Base-by-base conservation (phyloP, 2,113 vertebrate species). In the Brachypodius melanocephalos region DNA sequence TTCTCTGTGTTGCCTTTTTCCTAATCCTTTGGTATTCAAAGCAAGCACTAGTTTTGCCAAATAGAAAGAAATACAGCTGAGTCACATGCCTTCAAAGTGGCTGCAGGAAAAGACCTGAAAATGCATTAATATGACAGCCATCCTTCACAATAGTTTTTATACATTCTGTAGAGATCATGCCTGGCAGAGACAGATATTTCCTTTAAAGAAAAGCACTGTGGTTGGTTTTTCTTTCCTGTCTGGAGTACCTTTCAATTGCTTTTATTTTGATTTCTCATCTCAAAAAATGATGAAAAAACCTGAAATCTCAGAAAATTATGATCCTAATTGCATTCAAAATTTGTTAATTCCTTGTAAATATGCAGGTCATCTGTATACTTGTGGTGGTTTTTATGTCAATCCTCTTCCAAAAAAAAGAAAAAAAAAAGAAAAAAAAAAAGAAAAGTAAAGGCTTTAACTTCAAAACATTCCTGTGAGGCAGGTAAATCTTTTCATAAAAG, bases 401-500 rank as follows among this genome's bases (percentile, higher is more conserved):
- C 45, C 8, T 83, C 28, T 79, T 38, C 1, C n/a, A 36, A 19
- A 29, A 14, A 31, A 38, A 17, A 2, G 18, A 21, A 43, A 68
- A 36, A 58, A 61, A 17, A n/a, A 12, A 21, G 38, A n/a, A 8
- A 38, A 19, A 4, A 29, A 4, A 18, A 9, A 8, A 21, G 0
- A 67, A 49, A 42, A 45, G 4, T 31, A 48, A 43, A 46, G 8
- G 16, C 34, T 92, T 91, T 73, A 94, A 85, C 52, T 73, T 91
- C 62, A 58, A 62, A 85, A 69, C 26, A 43, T 90, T 89, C 43
- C 66, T 89, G 58, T 69, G 34, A 93, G 58, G 38, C 32, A 89
- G 78, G 87, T 93, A 93, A 89, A 88, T 88, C 74, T 94, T 95
- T 94, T 91, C 51, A 87, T 94, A 79, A 94, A 89, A 75, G 81